phyloP scores from a whole-genome alignment of 2,113 vertebrate species.

The Ailuropoda melanoleuca region DNA sequence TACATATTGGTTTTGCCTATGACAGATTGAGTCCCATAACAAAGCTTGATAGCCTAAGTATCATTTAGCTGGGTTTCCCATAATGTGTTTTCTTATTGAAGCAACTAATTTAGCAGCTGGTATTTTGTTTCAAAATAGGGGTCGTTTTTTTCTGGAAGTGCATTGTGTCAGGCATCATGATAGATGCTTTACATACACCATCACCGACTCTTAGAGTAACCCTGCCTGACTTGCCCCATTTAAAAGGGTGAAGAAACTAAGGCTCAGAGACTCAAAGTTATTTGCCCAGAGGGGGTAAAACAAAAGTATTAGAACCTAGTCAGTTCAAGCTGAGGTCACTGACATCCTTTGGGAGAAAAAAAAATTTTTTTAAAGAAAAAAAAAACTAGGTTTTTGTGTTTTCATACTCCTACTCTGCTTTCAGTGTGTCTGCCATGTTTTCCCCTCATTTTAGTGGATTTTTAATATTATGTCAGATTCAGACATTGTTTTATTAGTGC shows the following conservation, averaged over 20 bases:
- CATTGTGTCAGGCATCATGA: not conserved
- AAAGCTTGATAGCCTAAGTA: constrained; percentile 14
- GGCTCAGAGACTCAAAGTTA: not conserved
- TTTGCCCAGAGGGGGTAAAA: not conserved
- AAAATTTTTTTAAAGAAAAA: not conserved
- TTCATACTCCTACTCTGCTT: not conserved
- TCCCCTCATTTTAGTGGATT: not conserved
- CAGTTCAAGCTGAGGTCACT: not conserved
- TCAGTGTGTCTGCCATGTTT: not conserved
- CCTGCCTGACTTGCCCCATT: not conserved
- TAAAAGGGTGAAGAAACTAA: not conserved
- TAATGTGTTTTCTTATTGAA: not conserved
- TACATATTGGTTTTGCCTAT: not conserved
- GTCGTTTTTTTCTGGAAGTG: not conserved
- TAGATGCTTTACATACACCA: not conserved
- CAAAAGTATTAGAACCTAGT: not conserved
- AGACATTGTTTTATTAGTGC: not conserved
- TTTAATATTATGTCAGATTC: not conserved
- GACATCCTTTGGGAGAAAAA: not conserved
- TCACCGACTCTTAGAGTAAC: not conserved
- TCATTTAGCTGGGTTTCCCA: not conserved
- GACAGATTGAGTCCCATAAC: not conserved
- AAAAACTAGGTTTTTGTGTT: not conserved
- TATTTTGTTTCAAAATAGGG: not conserved
- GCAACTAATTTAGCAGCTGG: not conserved